Evolutionary conservation across 2,888 invertebrate genomes (phyloP).

Genomic region (Tenthredo notha): DNA sequence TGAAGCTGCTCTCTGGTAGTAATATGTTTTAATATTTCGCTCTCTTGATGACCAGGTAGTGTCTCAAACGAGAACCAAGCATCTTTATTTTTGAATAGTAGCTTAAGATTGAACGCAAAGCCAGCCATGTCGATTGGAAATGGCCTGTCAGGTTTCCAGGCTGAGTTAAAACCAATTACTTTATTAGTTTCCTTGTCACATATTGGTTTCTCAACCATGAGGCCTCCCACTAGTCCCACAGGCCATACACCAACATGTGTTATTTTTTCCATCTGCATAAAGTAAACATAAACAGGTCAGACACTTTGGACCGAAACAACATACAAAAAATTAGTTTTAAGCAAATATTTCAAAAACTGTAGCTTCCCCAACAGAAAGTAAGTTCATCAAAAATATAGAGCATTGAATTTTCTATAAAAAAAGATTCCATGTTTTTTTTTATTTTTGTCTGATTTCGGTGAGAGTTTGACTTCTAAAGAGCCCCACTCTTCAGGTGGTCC

Average conservation of each 20-base stretch:
- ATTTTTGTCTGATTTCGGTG: too few species aligned
- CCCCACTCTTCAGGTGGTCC: too few species aligned
- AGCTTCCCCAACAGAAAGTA: too few species aligned
- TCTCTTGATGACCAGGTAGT: slow-evolving; percentile 94
- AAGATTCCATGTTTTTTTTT: too few species aligned
- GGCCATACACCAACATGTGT: slow-evolving; percentile 95
- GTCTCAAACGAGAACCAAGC: slow-evolving; percentile 92
- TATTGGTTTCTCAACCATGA: slow-evolving; percentile 94
- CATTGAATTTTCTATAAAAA: too few species aligned
- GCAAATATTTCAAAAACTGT: not conserved
- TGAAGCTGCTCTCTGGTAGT: slow-evolving; percentile 89
- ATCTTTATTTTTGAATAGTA: slow-evolving; percentile 86
- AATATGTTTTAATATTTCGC: slow-evolving; percentile 89
- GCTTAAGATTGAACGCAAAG: slow-evolving; percentile 91
- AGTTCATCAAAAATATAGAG: too few species aligned
- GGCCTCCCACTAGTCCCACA: slow-evolving; percentile 96
- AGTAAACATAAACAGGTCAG: slow-evolving; percentile 59
- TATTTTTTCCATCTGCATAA: slow-evolving; percentile 87
- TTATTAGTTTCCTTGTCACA: slow-evolving; percentile 83
- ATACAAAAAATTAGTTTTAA: not conserved
- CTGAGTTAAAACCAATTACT: slow-evolving; percentile 85
- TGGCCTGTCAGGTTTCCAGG: slow-evolving; percentile 93
- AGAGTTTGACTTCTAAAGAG: too few species aligned
- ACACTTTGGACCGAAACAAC: slow-evolving; percentile 15
- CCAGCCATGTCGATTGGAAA: slow-evolving; percentile 99